Base-by-base conservation (phyloP, 2,797 vertebrate species). In the Selene dorsalis region DNA sequence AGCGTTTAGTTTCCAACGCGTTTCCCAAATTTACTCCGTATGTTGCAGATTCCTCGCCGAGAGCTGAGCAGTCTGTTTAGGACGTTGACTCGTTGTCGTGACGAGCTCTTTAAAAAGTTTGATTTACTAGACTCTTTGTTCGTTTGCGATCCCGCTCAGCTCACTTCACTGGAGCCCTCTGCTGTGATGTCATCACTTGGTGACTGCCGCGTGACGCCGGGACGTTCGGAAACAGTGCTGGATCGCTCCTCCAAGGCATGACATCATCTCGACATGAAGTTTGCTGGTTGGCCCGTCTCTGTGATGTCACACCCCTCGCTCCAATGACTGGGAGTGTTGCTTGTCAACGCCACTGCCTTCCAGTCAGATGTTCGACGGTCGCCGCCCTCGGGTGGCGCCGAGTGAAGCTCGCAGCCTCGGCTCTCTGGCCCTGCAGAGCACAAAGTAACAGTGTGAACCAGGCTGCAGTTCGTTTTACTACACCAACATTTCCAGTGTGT, bases 361-460 rank as follows among this genome's bases (percentile, higher is more conserved):
- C 2, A 0, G 82, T 98, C 94, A 97, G 88, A 96, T 89, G 52
- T 95, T 96, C 20, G 96, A 97, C 85, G 93, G 94, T 1, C 96
- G 95, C 2, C 97, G 94, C 62, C 96, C 96, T 57, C 97, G 92
- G n/a, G 91, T 78, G 89, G 96, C 79, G 0, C 95, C 97, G 16
- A 99, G 87, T 0, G 98, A 99, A 10, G 96, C 92, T 0, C 97
- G 95, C 84, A 99, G 97, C 60, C 97, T 93, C 0, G 98, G 97
- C 87, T 99, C 97, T 52, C 97, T 87, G 35, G 96, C 96, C 89
- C 97, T 97, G 87, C 92, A 94, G 81, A 96, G 30, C 16, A 1
- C 3, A 48, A 2, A 11, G 24, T n/a, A 22, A 45, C 3, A n/a
- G 26, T 57, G 53, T 43, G 0, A 52, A 8, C 47, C 47, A 48